These are phyloP conservation scores for Alligator mississippiensis DNA, from an alignment of 2,113 vertebrate genomes.

Conservation along the genomic window DNA sequence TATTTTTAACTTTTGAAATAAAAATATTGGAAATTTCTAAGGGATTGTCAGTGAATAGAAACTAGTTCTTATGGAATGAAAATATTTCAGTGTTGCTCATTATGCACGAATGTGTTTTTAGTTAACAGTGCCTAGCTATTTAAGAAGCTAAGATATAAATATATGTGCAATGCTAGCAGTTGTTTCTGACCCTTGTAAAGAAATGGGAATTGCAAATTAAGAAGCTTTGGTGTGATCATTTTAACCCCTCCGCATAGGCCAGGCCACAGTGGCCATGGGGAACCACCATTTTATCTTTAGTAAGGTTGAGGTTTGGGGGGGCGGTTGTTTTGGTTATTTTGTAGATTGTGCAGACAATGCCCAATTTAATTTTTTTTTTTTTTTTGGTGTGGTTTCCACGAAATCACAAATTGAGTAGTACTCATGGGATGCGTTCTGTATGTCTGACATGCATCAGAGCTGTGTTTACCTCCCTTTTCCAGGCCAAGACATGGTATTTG, in stretches of 20 bases:
- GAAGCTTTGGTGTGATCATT: neutral
- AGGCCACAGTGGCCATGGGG: neutral
- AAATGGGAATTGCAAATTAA: neutral
- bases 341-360: no score
- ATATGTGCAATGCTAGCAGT: neutral
- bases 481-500: neutral
- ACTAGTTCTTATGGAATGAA: neutral
- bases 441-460: conserved; percentile 31
- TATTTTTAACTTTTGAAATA: neutral
- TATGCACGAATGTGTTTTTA: neutral
- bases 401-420: conserved; percentile 20
- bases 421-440: conserved; percentile 47
- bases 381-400: neutral
- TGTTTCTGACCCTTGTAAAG: neutral
- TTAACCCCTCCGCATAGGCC: neutral
- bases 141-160: neutral
- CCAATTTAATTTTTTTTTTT: no score
- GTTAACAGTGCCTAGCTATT: neutral
- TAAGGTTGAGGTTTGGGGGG: no score
- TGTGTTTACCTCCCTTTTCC: conserved; percentile 47
- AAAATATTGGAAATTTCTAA: neutral
- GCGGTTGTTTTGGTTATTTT: no score
- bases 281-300: no score
- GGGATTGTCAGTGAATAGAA: neutral
- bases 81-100: neutral